Evolutionary conservation across 2,797 vertebrate genomes (phyloP), one percentile per base, ranked within the genome.

Genomic region (Hyperoplus immaculatus): DNA sequence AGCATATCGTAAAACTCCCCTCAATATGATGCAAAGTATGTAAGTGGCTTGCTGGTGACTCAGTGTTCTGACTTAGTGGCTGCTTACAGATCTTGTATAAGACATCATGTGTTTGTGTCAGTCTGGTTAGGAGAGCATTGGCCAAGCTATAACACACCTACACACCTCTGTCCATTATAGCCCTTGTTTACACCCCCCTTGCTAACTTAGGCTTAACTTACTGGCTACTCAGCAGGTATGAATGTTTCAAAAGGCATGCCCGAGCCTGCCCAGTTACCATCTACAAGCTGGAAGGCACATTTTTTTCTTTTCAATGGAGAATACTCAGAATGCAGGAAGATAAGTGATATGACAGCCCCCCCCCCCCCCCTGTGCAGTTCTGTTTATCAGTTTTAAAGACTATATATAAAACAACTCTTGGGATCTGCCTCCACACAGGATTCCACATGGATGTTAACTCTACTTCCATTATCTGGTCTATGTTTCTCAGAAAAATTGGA

Each of bases 161-260:
- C 59, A 29, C 29, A 29, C 29, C 29, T 29, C 2, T 29, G 29
- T 29, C 29, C 29, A 68, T 67, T 55, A 42, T 1, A 46, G 29
- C 57, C 14, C 46, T 1, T 89, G 75, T 90, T 88, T 82, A 87
- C 84, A 45, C 69, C 46, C 36, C 50, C 8, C 15, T 10, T 3
- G 21, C 2, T 21, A 21, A 21, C 21, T 21, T 21, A 21, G 21
- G 29, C 29, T 51, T 86, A 74, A 72, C 42, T 71, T 43, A 6
- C n/a, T 78, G 73, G 45, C 75, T 77, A 87, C 74, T 85, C 70
- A 56, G 72, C 88, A 85, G 84, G 82, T 76, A 90, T 89, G 87
- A 68, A 82, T 39, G 12, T 36, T 77, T 58, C 6, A 8, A 29
- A 2, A 75, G 75, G 6, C 90, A 80, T 45, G 93, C 38, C 74